These are phyloP conservation scores for Incurvaria masculella DNA, from an alignment of 2,888 invertebrate species.

Conservation along the genomic window DNA sequence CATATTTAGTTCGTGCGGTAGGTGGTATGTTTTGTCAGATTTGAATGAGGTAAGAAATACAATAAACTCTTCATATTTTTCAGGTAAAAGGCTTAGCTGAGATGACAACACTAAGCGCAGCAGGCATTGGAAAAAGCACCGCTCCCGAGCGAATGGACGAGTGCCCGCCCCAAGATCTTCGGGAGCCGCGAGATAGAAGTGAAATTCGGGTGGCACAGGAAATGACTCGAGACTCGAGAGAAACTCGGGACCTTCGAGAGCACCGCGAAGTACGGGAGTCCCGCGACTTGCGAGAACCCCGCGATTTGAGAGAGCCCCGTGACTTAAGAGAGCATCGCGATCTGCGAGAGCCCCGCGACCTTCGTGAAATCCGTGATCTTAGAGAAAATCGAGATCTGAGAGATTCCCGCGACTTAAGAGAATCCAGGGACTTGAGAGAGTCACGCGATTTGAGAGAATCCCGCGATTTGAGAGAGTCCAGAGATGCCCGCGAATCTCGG, in stretches of 20 bases:
- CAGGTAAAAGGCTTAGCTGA: slow-evolving; percentile 87
- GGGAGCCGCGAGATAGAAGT: slow-evolving; percentile 34
- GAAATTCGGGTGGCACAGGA: slow-evolving; percentile 35
- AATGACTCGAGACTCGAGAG: slow-evolving; percentile 17
- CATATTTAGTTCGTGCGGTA: too few relatives aligned
- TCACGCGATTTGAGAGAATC: slow-evolving; percentile 26
- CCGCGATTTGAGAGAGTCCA: slow-evolving; percentile 31
- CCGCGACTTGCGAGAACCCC: slow-evolving; percentile 16
- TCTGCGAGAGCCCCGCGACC: slow-evolving; percentile 26
- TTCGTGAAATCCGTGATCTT: slow-evolving; percentile 25
- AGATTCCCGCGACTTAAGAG: slow-evolving; percentile 31
- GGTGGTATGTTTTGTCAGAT: too few relatives aligned
- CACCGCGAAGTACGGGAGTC: slow-evolving; percentile 30
- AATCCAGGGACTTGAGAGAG: slow-evolving; percentile 26
- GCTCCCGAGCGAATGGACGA: slow-evolving; percentile 52
- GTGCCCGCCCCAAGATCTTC: slow-evolving; percentile 36
- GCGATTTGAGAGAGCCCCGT: slow-evolving; percentile 31
- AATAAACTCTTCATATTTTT: slow-evolving; percentile 13
- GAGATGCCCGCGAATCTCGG: slow-evolving; percentile 32
- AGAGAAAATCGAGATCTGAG: slow-evolving; percentile 33
- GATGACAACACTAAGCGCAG: slow-evolving; percentile 80
- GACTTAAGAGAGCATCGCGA: slow-evolving; percentile 32
- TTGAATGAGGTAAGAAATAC: too few relatives aligned
- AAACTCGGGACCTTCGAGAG: neutral
- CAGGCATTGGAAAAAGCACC: slow-evolving; percentile 51